Evolutionary conservation across 2,113 vertebrate genomes (phyloP).

Genomic region (Rutilus rutilus): DNA sequence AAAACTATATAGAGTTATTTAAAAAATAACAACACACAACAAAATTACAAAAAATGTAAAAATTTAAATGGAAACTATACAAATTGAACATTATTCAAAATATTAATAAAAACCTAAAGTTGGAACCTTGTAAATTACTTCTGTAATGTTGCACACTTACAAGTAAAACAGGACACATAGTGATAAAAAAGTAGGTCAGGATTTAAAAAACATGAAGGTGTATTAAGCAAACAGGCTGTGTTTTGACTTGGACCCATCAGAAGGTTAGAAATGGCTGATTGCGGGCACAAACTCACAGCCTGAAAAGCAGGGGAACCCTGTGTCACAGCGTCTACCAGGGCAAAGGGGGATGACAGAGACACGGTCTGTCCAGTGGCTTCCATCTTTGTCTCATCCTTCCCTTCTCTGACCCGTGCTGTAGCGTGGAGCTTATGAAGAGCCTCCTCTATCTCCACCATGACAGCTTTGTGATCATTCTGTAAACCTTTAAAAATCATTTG

Average conservation of each 20-base stretch:
- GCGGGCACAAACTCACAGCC: conserved; percentile 76
- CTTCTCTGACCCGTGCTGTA: conserved; percentile 84
- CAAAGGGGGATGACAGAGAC: conserved; percentile 78
- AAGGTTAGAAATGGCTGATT: background rate
- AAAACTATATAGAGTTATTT: too few species aligned
- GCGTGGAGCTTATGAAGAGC: conserved; percentile 92
- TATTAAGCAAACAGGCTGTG: too few species aligned
- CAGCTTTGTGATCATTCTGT: conserved; percentile 93
- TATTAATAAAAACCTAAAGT: background rate
- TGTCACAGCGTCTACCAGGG: conserved; percentile 83
- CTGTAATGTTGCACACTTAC: background rate
- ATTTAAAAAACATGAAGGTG: too few species aligned
- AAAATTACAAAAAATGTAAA: too few species aligned
- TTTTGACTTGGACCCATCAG: too few species aligned
- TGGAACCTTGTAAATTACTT: background rate
- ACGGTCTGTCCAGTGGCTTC: conserved; percentile 72
- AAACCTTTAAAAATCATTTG: conserved; percentile 76
- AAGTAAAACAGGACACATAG: background rate
- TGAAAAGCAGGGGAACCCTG: conserved; percentile 85
- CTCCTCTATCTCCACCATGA: conserved; percentile 94
- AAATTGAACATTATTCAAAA: too few species aligned
- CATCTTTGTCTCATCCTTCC: conserved; percentile 73
- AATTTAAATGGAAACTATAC: too few species aligned
- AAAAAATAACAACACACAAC: too few species aligned
- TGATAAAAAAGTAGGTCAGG: too few species aligned